phyloP scores from a whole-genome alignment of 2,888 invertebrate genomes.

The Sphinx pinastri region DNA sequence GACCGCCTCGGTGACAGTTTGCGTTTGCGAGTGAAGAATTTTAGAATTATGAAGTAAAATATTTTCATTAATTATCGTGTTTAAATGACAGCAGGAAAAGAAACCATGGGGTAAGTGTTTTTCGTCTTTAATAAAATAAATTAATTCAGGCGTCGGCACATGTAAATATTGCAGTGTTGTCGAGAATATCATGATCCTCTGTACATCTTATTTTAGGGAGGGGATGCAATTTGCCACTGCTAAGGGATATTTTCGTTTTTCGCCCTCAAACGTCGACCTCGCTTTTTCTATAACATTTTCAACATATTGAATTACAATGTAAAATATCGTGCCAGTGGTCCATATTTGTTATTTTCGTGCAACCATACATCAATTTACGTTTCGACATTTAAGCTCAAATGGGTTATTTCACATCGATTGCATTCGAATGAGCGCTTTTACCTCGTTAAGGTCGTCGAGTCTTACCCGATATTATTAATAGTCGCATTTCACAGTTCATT shows the following conservation, averaged over 20 bases:
- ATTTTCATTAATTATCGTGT: conserved; percentile 72
- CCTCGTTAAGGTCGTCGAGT: conserved; percentile 67
- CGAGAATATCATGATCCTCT: conserved; percentile 55
- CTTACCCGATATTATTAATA: conserved; percentile 66
- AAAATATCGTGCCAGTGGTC: not conserved
- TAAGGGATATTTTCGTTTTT: conserved; percentile 75
- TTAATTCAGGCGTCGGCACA: not conserved
- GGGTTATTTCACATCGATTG: conserved; percentile 75
- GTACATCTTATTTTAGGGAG: conserved; percentile 78
- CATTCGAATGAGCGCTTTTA: conserved; percentile 71
- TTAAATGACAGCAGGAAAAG: conserved; percentile 92
- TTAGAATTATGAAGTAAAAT: conserved; percentile 68
- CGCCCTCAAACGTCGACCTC: conserved; percentile 36
- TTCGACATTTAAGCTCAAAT: conserved; percentile 54
- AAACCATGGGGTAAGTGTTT: conserved; percentile 90
- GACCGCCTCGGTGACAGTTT: conserved; percentile 66
- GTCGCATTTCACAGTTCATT: conserved; percentile 50
- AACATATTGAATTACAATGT: conserved; percentile 13
- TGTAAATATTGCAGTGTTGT: conserved; percentile 5
- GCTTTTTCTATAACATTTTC: conserved; percentile 27
- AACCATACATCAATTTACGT: conserved; percentile 12
- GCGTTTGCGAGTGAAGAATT: conserved; percentile 58
- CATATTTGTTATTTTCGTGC: conserved; percentile 34
- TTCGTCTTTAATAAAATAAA: conserved; percentile 25
- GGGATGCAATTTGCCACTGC: conserved; percentile 81